These are phyloP conservation scores for Euschistus heros DNA, from an alignment of 1,140 invertebrate genomes.

Conservation along the genomic window DNA sequence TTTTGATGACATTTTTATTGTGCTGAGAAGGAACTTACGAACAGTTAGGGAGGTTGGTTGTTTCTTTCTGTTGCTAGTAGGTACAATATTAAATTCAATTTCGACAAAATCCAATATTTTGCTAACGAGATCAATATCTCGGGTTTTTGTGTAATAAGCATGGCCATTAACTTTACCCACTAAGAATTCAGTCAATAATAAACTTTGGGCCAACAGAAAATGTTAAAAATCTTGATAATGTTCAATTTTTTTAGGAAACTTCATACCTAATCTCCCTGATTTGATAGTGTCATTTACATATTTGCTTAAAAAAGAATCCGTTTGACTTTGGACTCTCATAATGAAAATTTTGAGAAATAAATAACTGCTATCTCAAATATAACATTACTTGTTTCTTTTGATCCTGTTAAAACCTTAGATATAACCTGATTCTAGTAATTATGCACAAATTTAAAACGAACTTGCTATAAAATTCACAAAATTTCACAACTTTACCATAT, in stretches of 20 bases:
- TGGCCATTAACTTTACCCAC: too few relatives aligned
- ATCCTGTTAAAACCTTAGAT: too few relatives aligned
- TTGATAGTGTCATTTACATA: too few relatives aligned
- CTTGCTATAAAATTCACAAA: too few relatives aligned
- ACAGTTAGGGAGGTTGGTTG: conserved; percentile 32
- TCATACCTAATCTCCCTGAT: conserved; percentile 27
- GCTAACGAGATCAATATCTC: conserved; percentile 33
- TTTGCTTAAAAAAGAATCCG: too few relatives aligned
- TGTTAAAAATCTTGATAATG: conserved; percentile 32
- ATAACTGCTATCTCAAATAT: too few relatives aligned
- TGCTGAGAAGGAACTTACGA: conserved; percentile 28
- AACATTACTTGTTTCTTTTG: too few relatives aligned
- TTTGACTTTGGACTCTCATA: too few relatives aligned
- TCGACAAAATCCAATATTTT: conserved; percentile 29
- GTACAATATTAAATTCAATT: conserved; percentile 36
- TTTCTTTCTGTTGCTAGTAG: conserved; percentile 30
- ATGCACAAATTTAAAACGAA: too few relatives aligned
- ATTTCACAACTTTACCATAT: too few relatives aligned
- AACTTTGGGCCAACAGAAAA: conserved; percentile 33
- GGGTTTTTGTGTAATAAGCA: conserved; percentile 32
- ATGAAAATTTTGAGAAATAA: too few relatives aligned
- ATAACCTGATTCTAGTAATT: too few relatives aligned
- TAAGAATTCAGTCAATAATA: conserved; percentile 34
- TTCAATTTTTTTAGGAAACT: conserved; percentile 35
- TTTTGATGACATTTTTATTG: conserved; percentile 33